A percentile compares a stretch with the other conserved stretches of the same genome.
Evolutionary conservation across 2,888 invertebrate genomes (phyloP).

Genomic region (Trichogramma dendrolimi): DNA sequence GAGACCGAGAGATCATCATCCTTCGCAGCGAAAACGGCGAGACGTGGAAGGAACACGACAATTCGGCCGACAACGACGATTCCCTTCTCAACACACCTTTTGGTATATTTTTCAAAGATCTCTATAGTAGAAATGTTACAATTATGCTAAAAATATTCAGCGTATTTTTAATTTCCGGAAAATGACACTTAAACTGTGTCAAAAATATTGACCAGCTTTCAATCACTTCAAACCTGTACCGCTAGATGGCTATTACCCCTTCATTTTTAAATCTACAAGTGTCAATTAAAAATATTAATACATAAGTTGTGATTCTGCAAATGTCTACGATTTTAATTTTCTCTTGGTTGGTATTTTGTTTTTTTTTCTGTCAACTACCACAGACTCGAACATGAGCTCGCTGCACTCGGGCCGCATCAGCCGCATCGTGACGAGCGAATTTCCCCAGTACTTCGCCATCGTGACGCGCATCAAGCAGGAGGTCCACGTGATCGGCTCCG

Average conservation of each 20-base stretch:
- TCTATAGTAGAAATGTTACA: too few relatives aligned
- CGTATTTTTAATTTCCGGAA: not conserved
- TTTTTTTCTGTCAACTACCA: not conserved
- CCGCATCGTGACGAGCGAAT: conserved; percentile 91
- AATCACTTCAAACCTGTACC: too few relatives aligned
- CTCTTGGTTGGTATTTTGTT: not conserved
- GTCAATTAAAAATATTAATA: not conserved
- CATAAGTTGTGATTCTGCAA: conserved; percentile 1
- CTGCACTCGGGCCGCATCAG: conserved; percentile 70
- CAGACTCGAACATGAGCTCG: conserved; percentile 49
- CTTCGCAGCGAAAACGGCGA: conserved; percentile 96
- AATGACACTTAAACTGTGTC: not conserved
- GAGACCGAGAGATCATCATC: conserved; percentile 93
- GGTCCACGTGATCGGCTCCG: conserved; percentile 93
- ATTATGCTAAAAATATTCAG: conserved; percentile 2
- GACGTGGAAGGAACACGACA: conserved; percentile 92
- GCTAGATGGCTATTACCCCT: too few relatives aligned
- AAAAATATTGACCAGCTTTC: too few relatives aligned
- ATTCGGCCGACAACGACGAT: conserved; percentile 59
- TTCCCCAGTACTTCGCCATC: conserved; percentile 97
- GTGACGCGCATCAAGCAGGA: conserved; percentile 93
- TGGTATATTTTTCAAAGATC: too few relatives aligned
- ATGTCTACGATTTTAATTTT: conserved; percentile 1
- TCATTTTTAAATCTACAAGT: too few relatives aligned
- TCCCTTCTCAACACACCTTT: conserved; percentile 64